These are phyloP conservation scores for Muraenolepis orangiensis DNA, from an alignment of 2,797 vertebrate genomes.

Conservation along the genomic window DNA sequence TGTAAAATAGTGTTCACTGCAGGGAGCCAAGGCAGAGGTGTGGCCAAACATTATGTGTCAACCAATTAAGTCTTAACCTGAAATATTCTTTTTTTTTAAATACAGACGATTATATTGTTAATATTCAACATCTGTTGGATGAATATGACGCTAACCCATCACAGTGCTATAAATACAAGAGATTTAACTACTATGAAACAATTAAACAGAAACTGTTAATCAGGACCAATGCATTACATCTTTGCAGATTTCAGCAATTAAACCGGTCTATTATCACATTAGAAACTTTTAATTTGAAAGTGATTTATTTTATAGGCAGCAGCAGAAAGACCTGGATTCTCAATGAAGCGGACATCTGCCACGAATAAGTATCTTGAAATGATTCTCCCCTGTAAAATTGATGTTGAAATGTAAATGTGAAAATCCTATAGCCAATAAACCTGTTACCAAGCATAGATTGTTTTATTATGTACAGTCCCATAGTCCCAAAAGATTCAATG, in stretches of 20 bases:
- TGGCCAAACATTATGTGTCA: slow-evolving; percentile 20
- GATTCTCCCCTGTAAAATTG: not conserved
- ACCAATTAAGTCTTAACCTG: slow-evolving; percentile 31
- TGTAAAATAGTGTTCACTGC: slow-evolving; percentile 21
- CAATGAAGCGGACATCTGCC: not conserved
- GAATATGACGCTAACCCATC: slow-evolving; percentile 19
- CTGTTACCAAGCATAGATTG: not conserved
- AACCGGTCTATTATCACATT: slow-evolving; percentile 43
- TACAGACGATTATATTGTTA: not conserved
- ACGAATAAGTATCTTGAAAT: slow-evolving; percentile 3
- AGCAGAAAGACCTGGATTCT: slow-evolving; percentile 23
- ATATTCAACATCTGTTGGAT: not conserved
- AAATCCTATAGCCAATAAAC: not conserved
- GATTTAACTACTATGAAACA: slow-evolving; percentile 7
- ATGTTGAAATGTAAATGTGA: not conserved
- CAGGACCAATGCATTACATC: not conserved
- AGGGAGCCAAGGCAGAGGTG: slow-evolving; percentile 14
- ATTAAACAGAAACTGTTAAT: slow-evolving; percentile 11
- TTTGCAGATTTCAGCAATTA: slow-evolving; percentile 4
- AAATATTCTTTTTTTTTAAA: not conserved
- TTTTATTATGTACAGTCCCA: not conserved
- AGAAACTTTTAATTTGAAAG: slow-evolving; percentile 55
- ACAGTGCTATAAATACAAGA: slow-evolving; percentile 14
- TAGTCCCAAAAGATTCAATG: not conserved
- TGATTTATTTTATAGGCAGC: slow-evolving; percentile 48